Evolutionary conservation across 1,140 invertebrate genomes (phyloP).

Genomic region (Panulirus ornatus): DNA sequence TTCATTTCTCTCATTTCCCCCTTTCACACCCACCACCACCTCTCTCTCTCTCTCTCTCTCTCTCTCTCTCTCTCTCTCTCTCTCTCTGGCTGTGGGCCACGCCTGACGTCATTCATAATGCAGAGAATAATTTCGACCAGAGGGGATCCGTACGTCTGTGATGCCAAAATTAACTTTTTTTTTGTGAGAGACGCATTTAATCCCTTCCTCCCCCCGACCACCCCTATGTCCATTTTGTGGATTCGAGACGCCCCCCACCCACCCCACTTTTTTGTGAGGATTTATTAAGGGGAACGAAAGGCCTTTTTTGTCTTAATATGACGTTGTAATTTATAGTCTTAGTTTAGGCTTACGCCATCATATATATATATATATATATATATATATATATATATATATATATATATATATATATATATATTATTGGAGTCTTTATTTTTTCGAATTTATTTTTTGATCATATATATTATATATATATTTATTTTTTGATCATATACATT

Average conservation of each 20-base stretch:
- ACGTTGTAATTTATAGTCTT: neutral
- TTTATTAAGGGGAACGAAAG: neutral
- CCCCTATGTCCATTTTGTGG: neutral
- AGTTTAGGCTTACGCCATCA: no score
- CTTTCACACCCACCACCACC: neutral
- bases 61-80: slow-evolving; percentile 37
- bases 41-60: neutral
- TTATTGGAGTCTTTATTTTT: no score
- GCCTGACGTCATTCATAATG: neutral
- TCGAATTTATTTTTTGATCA: no score
- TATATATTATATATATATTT: no score
- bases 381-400: no score
- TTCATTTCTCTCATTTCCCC: neutral
- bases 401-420: no score
- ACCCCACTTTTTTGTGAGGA: no score
- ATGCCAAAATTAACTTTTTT: neutral
- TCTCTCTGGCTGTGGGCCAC: neutral
- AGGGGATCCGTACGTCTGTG: neutral
- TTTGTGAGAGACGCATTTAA: neutral
- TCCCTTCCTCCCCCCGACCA: neutral
- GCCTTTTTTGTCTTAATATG: neutral
- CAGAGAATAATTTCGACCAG: neutral
- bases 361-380: no score
- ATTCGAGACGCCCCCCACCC: neutral
- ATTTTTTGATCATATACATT: no score